Percentiles rank a stretch among this genome's conserved stretches.
Evolutionary conservation across 1,140 invertebrate species (phyloP).

Genomic region (Palaemon carinicauda): DNA sequence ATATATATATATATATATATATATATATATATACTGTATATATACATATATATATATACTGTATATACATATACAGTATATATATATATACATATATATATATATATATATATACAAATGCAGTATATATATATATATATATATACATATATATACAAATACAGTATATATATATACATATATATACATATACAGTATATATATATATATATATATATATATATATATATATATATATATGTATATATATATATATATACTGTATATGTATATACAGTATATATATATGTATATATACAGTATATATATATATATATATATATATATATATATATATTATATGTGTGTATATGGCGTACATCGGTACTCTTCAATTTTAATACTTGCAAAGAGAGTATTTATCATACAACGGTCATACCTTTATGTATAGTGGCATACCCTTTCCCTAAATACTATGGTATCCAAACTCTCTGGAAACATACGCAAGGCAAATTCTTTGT

Average conservation of each 20-base stretch:
- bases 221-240: too few species aligned
- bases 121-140: not conserved
- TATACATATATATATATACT: not conserved
- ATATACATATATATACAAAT: not conserved
- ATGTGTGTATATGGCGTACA: too few species aligned
- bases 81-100: not conserved
- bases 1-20: slow-evolving; percentile 2
- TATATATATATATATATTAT: not conserved
- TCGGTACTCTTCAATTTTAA: too few species aligned
- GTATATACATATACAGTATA: not conserved
- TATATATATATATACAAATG: too few species aligned
- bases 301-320: slow-evolving; percentile 2
- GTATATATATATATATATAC: too few species aligned
- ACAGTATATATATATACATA: not conserved
- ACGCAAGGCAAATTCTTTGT: too few species aligned
- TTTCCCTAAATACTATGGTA: too few species aligned
- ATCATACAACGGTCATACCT: too few species aligned
- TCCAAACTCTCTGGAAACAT: too few species aligned
- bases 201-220: not conserved
- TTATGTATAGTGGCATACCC: too few species aligned
- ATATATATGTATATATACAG: not conserved
- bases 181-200: not conserved
- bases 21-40: not conserved
- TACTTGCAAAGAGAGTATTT: too few species aligned
- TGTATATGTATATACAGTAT: not conserved